Base-by-base conservation (phyloP, 2,797 vertebrate genomes). In the Enteromius unitaeniatus region DNA sequence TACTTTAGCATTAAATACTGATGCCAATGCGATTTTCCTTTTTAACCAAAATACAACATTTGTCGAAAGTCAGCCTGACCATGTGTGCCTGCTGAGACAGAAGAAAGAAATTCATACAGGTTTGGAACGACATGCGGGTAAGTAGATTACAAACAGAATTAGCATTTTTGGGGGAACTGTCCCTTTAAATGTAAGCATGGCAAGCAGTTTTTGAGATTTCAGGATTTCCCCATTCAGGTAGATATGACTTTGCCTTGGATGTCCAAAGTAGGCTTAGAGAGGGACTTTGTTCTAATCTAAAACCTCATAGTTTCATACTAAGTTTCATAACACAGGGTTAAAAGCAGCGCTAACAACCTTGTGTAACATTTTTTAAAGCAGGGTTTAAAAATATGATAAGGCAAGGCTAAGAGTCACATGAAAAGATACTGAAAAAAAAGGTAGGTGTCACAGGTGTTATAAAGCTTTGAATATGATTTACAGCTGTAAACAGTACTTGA, bases 331-430 rank as follows among this genome's bases (percentile, higher is more conserved):
- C 65, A 68, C 37, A 23, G 19, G 67, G 67, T 69, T 42, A 23
- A 69, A 69, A 42, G 37, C 37, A 40, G 10, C 1, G 21, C 67
- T 23, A 40, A 67, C 9, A 17, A 8, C 17, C 19, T 10, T n/a
- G 65, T 67, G 4, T 37, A 67, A 67, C 65, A 21, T 68, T 69
- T 69, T 68, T 68, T 68, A 42, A 69, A 42, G 37, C 6, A 7
- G 68, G n/a, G n/a, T 47, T 70, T 70, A 26, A 70, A 47, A 70
- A 70, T 14, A 70, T 26, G 42, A 70, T 70, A 70, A 70, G 3
- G 21, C n/a, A 0, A 15, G 68, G n/a, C 26, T 28, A 70, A 70
- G n/a, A 5, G 23, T 42, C 6, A 1, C 42, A 26, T 17, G n/a
- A 70, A 26, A 70, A 70, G 67, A 70, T 70, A 26, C 13, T 47